Evolutionary conservation across 2,113 vertebrate species (phyloP).

Genomic region (Isurus oxyrinchus): DNA sequence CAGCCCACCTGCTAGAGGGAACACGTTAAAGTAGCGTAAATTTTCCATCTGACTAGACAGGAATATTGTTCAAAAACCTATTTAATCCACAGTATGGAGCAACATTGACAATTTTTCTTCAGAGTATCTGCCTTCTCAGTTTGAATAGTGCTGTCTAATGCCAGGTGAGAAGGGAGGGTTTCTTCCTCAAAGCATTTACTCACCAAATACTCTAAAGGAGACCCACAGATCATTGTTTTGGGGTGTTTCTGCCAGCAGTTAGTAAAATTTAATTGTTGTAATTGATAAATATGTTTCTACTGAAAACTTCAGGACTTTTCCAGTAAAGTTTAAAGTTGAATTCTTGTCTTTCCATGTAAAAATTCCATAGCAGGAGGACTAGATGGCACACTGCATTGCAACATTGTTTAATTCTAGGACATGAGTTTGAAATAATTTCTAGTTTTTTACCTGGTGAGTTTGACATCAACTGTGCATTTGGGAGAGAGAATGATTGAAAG

Average conservation of each 20-base stretch:
- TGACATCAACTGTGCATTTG: background rate
- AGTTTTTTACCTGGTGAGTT: background rate
- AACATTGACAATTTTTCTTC: background rate
- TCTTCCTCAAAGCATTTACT: background rate
- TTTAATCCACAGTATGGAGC: constrained; percentile 20
- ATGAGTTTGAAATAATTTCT: background rate
- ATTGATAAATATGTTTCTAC: background rate
- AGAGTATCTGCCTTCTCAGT: background rate
- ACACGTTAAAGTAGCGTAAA: background rate
- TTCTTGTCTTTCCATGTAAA: background rate
- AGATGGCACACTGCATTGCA: background rate
- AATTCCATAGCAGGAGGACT: background rate
- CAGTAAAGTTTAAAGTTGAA: background rate
- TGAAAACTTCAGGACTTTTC: background rate
- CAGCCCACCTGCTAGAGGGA: background rate
- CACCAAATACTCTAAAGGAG: background rate
- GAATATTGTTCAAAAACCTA: constrained; percentile 21
- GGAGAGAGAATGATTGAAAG: background rate
- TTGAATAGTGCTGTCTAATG: background rate
- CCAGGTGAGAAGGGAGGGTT: background rate
- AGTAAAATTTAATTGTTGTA: background rate
- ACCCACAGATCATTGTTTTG: background rate
- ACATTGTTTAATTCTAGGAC: background rate
- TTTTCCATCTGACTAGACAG: background rate
- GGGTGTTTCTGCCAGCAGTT: background rate